Percentiles rank a stretch among this genome's conserved stretches.
Evolutionary conservation across 2,888 invertebrate genomes (phyloP).

Genomic region (Cheilosia urbana): DNA sequence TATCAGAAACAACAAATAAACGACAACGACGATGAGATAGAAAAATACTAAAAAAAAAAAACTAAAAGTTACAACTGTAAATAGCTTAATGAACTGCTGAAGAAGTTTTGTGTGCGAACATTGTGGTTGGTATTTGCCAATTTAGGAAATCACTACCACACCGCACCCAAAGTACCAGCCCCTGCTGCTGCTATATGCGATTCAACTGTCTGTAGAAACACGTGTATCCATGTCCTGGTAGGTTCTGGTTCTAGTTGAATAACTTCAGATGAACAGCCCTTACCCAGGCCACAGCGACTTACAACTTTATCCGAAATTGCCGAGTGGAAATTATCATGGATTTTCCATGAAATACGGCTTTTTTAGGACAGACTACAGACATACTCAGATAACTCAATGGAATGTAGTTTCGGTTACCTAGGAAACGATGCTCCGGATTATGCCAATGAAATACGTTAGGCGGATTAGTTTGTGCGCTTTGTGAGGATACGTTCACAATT

Average conservation of each 20-base stretch:
- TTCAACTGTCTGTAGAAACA: slow-evolving; percentile 12
- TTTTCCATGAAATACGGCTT: slow-evolving; percentile 62
- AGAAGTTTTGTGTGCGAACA: slow-evolving; percentile 52
- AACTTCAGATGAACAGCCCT: slow-evolving; percentile 50
- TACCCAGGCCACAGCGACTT: background rate
- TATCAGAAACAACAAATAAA: slow-evolving; percentile 50
- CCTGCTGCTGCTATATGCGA: background rate
- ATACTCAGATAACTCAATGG: slow-evolving; percentile 43
- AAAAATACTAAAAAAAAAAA: slow-evolving; percentile 13
- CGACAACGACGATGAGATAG: background rate
- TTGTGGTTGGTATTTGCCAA: slow-evolving; percentile 61
- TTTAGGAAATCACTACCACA: slow-evolving; percentile 53
- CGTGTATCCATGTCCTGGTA: slow-evolving; percentile 48
- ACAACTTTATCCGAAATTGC: slow-evolving; percentile 54
- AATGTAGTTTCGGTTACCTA: slow-evolving; percentile 54
- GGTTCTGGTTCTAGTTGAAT: slow-evolving; percentile 31
- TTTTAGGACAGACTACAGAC: slow-evolving; percentile 51
- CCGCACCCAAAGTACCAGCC: background rate
- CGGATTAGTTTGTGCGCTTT: slow-evolving; percentile 40
- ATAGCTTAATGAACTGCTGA: slow-evolving; percentile 71
- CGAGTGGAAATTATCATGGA: slow-evolving; percentile 64
- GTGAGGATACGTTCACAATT: no score
- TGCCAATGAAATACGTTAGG: slow-evolving; percentile 54
- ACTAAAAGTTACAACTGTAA: slow-evolving; percentile 66
- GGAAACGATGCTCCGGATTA: slow-evolving; percentile 47